These are phyloP conservation scores for Mallotus villosus DNA, from an alignment of 2,797 vertebrate species.

Conservation along the genomic window DNA sequence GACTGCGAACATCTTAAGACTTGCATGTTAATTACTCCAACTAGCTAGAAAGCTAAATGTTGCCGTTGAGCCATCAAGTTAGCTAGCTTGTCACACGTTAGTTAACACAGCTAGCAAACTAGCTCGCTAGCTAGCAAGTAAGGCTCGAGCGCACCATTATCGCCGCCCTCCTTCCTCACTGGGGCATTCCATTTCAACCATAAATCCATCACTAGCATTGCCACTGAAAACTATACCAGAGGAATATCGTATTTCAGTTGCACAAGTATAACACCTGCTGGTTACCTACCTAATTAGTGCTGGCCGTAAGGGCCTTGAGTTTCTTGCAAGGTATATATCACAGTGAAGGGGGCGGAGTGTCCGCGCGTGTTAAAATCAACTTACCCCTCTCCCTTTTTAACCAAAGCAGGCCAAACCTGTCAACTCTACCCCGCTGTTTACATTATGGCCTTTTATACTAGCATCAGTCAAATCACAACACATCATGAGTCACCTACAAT, in stretches of 20 bases:
- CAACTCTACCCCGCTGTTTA: conserved; percentile 45
- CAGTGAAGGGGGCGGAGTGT: conserved; percentile 64
- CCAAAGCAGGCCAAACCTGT: no score
- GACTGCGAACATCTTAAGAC: no score
- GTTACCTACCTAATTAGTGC: neutral
- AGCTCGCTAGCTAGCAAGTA: neutral
- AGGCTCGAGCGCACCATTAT: neutral
- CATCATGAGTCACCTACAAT: no score
- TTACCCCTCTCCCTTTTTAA: conserved; percentile 56
- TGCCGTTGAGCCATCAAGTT: neutral
- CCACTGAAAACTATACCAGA: neutral
- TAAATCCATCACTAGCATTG: neutral
- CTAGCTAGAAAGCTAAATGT: neutral
- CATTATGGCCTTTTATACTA: conserved; percentile 25
- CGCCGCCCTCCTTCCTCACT: neutral
- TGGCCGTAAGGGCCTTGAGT: conserved; percentile 51
- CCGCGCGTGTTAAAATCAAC: conserved; percentile 52
- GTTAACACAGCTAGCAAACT: no score
- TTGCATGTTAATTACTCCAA: no score
- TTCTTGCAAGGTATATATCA: conserved; percentile 56
- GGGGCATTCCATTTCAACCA: neutral
- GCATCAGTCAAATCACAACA: conserved; percentile 12
- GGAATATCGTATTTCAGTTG: conserved; percentile 19
- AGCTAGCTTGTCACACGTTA: neutral
- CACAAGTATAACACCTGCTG: conserved; percentile 27